phyloP scores from a whole-genome alignment of 2,888 invertebrate species.

The Athalia circularis region DNA sequence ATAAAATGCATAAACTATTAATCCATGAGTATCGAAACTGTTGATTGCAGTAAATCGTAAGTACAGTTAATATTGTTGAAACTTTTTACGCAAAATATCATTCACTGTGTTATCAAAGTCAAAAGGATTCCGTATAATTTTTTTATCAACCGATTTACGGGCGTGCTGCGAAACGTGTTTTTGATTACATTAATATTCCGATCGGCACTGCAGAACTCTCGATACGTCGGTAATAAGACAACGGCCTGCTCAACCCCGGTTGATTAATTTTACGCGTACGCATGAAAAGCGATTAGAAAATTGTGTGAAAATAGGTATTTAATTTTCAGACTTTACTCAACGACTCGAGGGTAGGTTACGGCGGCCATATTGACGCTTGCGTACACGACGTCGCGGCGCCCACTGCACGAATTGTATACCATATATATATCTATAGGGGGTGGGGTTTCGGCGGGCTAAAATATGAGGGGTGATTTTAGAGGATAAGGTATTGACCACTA shows the following conservation, averaged over 20 bases:
- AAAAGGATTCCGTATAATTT: no score
- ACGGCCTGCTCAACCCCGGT: neutral
- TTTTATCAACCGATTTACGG: no score
- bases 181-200: neutral
- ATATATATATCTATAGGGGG: constrained; percentile 55
- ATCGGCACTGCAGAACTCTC: neutral
- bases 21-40: no score
- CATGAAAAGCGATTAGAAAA: neutral
- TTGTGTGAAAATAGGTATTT: neutral
- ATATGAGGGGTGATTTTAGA: neutral
- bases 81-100: no score
- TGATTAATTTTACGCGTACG: neutral
- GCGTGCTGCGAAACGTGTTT: no score
- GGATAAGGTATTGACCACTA: constrained; percentile 59
- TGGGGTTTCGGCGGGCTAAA: constrained; percentile 56
- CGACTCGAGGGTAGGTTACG: constrained; percentile 18
- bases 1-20: no score
- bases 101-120: no score
- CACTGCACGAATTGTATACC: constrained; percentile 43
- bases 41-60: no score
- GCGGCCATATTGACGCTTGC: constrained; percentile 73
- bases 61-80: no score
- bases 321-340: neutral
- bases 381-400: constrained; percentile 60
- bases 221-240: neutral